Evolutionary conservation across 2,888 invertebrate genomes (phyloP), one percentile per base, ranked within the genome.

Genomic region (Laothoe populi): DNA sequence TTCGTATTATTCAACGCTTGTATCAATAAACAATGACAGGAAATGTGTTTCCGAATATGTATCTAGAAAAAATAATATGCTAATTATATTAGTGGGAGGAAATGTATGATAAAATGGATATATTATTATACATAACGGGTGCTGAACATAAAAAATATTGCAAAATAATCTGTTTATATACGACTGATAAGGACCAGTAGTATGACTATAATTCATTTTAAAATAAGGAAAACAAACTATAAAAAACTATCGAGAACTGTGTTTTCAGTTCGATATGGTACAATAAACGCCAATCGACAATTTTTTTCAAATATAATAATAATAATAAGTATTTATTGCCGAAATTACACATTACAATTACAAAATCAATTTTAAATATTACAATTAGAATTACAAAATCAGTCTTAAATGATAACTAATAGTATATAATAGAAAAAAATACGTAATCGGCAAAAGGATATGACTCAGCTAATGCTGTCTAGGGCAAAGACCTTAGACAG

Each of bases 11-110:
- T 21, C 53, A 26, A 53, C 4, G 10, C 31, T 35, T 19, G 31
- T 42, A 10, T 58, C 42, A 38, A 58, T 38, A 40, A 57, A 57
- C 57, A 58, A 58, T 58, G 24, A 58, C 40, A 58, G 57, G 57
- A 58, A 58, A 58, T 23, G 23, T 40, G 16, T 23, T 58, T 58
- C 57, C 57, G 53, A 53, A 58, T 58, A 42, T 42, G 40, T 40
- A 24, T 42, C n/a, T 42, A 42, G 7, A 58, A 42, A 58, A 10
- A 57, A 38, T 40, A 23, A 40, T 40, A 57, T 38, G 38, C 38
- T 38, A 40, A 57, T 57, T 19, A 16, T 31, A 21, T 38, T 38
- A 5, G 21, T 19, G 16, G 23, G 38, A 53, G 35, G 35, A 24
- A 40, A 40, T 42, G 19, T 7, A 42, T 38, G 38, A 53, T 53